A percentile compares a stretch with the other conserved stretches of the same genome.
phyloP scores from a whole-genome alignment of 2,888 invertebrate species.

The Lathronympha strigana region DNA sequence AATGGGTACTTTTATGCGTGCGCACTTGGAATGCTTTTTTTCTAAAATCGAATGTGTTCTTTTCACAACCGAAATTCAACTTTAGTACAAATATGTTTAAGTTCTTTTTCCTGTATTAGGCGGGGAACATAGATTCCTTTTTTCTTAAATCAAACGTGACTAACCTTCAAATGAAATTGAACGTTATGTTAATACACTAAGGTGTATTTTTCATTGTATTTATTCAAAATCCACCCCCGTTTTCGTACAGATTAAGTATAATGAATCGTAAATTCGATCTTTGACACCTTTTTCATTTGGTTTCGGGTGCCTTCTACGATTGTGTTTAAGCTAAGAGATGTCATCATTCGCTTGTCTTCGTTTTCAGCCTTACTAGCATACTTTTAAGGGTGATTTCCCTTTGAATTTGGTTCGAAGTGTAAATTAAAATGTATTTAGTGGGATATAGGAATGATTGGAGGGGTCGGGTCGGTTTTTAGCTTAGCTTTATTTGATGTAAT shows the following conservation, averaged over 20 bases:
- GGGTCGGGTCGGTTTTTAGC: slow-evolving; percentile 58
- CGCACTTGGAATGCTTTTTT: slow-evolving; percentile 73
- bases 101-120: slow-evolving; percentile 45
- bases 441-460: slow-evolving; percentile 63
- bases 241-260: slow-evolving; percentile 81
- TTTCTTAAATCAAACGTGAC: slow-evolving; percentile 67
- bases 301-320: slow-evolving; percentile 75
- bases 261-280: slow-evolving; percentile 85
- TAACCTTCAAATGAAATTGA: slow-evolving; percentile 40
- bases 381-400: slow-evolving; percentile 46
- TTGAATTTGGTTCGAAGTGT: slow-evolving; percentile 51
- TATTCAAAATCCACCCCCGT: slow-evolving; percentile 59
- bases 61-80: slow-evolving; percentile 37
- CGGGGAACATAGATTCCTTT: slow-evolving; percentile 62
- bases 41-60: slow-evolving; percentile 63
- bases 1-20: slow-evolving; percentile 79
- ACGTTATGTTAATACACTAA: slow-evolving; percentile 31
- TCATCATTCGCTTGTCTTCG: slow-evolving; percentile 14
- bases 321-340: slow-evolving; percentile 52
- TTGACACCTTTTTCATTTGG: slow-evolving; percentile 84
- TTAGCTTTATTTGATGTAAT: slow-evolving; percentile 66
- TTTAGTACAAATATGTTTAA: slow-evolving; percentile 18
- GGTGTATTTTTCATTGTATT: slow-evolving; percentile 45
- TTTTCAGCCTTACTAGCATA: slow-evolving; percentile 43
- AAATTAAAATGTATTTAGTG: slow-evolving; percentile 67